Conservation (phyloP, 1,140 invertebrate genomes). For the Zaprionus davidi region DNA sequence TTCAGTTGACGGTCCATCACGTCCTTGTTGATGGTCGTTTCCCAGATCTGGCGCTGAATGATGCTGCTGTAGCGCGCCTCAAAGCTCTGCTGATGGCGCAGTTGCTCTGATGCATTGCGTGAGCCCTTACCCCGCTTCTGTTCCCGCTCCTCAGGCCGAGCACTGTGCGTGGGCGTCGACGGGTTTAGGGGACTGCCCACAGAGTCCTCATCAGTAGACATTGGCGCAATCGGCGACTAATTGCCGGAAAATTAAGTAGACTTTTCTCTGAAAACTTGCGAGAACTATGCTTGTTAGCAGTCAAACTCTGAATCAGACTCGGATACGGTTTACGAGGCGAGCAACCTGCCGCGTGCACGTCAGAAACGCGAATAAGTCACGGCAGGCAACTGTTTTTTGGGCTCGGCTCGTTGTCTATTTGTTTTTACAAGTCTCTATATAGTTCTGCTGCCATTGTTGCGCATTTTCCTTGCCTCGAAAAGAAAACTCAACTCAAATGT, state of each 20-base stretch:
- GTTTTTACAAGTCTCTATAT: slow-evolving; percentile 36
- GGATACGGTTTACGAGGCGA: not conserved
- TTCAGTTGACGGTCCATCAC: slow-evolving; percentile 73
- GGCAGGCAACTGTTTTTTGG: slow-evolving; percentile 48
- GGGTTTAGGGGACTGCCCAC: slow-evolving; percentile 63
- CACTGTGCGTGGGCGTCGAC: slow-evolving; percentile 42
- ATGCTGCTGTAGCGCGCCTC: slow-evolving; percentile 76
- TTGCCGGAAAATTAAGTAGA: slow-evolving; percentile 73
- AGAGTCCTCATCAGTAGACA: slow-evolving; percentile 71
- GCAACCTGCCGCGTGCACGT: slow-evolving; percentile 61
- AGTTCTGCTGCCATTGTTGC: slow-evolving; percentile 63
- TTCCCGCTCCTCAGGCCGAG: slow-evolving; percentile 16
- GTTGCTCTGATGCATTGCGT: slow-evolving; percentile 44
- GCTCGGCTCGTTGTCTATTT: slow-evolving; percentile 39
- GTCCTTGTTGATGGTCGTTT: slow-evolving; percentile 78
- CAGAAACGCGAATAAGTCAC: slow-evolving; percentile 79
- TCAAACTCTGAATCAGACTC: slow-evolving; percentile 8
- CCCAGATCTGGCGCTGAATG: slow-evolving; percentile 79
- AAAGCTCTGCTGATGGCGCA: slow-evolving; percentile 77
- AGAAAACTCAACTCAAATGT: slow-evolving; percentile 61
- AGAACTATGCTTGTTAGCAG: slow-evolving; percentile 57
- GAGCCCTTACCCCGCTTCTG: slow-evolving; percentile 33
- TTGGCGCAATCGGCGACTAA: slow-evolving; percentile 45
- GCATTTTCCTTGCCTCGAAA: slow-evolving; percentile 59
- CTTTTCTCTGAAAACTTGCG: slow-evolving; percentile 2